Evolutionary conservation across 2,797 vertebrate genomes (phyloP), one percentile per base, ranked within the genome.

Genomic region (Natrix natrix): DNA sequence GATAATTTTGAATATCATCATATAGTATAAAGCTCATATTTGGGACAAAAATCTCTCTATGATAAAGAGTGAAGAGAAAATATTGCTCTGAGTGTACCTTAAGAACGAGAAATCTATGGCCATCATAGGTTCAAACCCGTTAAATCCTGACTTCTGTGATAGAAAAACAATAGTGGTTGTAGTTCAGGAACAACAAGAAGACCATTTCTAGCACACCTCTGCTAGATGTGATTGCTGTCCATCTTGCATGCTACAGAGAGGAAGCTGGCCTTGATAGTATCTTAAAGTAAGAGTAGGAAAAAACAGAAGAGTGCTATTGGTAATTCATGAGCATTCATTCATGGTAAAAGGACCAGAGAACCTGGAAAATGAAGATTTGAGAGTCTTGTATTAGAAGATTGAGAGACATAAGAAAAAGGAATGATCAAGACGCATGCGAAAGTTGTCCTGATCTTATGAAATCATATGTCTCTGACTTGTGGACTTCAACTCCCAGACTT

Each of bases 31-130:
- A 69, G 14, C n/a, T 60, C 54, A 17, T 8, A 1, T 90, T 93
- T 0, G 0, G 22, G 22, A 5, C 22, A 1, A 0, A 78, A 28
- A 74, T 22, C 3, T 0, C n/a, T n/a, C n/a, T n/a, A 54, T 32
- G 37, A 32, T 52, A 78, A 66, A n/a, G 0, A 22, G 14, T 59
- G 20, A 91, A 88, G 63, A 28, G 22, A 26, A 78, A 90, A 92
- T 12, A 37, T 78, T 78, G 69, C 32, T 74, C 32, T 37, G 7
- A 74, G 32, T 74, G 32, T 43, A 43, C 3, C 37, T 43, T 78
- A 48, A 48, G 17, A 78, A 22, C 43, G 74, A 43, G 3, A 78
- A 78, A 78, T 24, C 74, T 78, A 78, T 78, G 74, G 37, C 8
- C 37, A 12, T 83, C 1, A 0, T 11, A 48, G 37, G 37, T 83